Base-by-base conservation (phyloP, 2,888 invertebrate genomes). In the Drosophila falleni region DNA sequence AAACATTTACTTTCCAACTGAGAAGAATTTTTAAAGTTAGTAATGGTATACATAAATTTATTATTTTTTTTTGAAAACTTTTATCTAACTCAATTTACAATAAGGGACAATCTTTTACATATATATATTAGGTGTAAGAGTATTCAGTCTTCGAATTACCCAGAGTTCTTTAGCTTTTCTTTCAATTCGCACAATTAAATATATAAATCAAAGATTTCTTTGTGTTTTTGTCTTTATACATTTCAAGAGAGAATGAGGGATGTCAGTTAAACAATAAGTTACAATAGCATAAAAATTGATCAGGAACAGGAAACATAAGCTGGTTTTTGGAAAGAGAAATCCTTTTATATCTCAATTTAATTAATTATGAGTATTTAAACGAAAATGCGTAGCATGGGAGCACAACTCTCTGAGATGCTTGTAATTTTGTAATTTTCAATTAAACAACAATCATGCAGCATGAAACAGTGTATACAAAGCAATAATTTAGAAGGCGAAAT, bases 351-450 rank as follows among this genome's bases (percentile, higher is more conserved):
- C 26, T 13, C 26, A 46, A 16, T 37, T 47, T 47, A 58, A 58
- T 58, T 58, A 58, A 47, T 58, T 58, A 58, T 29, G 16, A 55
- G 23, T 23, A 35, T 5, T 44, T 35, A 35, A 31, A 13, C 3
- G 11, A 33, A 11, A 23, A 10, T 10, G 9, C 6, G 10, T 31
- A 50, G 33, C 23, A 5, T 31, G 3, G 6, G 13, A 16, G 11
- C 3, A 23, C 2, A 62, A 62, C 53, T 53, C 26, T 35, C 16
- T 29, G 55, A 37, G 16, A 16, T 37, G 47, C n/a, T 13, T 1
- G 42, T 71, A 65, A 81, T 86, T 84, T 79, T 74, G 70, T 77
- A 86, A 88, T 86, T 86, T 86, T 88, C 89, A 87, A 86, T 88
- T 89, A 89, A 83, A 86, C 74, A 84, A 85, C 87, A 84, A 80